These are phyloP conservation scores for Prenolepis imparis DNA, from an alignment of 2,888 invertebrate species.

Conservation along the genomic window DNA sequence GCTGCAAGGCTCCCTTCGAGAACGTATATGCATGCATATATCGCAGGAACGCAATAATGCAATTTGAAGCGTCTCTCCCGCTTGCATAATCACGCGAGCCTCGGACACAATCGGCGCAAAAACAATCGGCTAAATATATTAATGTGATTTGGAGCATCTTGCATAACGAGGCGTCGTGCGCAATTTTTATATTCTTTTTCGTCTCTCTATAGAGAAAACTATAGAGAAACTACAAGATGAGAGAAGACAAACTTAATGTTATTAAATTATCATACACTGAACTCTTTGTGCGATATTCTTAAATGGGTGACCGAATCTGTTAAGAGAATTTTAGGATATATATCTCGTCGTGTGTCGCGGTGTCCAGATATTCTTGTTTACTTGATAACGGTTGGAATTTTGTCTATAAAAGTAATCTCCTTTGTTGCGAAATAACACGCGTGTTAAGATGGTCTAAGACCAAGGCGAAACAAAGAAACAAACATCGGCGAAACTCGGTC, in stretches of 20 bases:
- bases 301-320: neutral
- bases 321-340: neutral
- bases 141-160: conserved; percentile 25
- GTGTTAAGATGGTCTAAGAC: no score
- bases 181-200: neutral
- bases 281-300: neutral
- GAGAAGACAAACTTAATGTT: neutral
- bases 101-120: neutral
- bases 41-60: conserved; percentile 16
- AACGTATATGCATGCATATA: neutral
- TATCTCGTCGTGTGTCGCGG: neutral
- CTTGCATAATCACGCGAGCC: conserved; percentile 31
- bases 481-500: neutral
- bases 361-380: neutral
- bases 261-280: neutral
- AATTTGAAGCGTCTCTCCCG: conserved; percentile 16
- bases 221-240: neutral
- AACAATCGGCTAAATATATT: conserved; percentile 39
- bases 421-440: neutral
- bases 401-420: neutral
- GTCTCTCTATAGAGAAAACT: neutral
- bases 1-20: neutral
- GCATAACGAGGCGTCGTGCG: conserved; percentile 4
- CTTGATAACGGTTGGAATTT: neutral
- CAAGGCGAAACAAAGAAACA: neutral